These are phyloP conservation scores for Luscinia luscinia DNA, from an alignment of 2,797 vertebrate genomes.

Conservation along the genomic window DNA sequence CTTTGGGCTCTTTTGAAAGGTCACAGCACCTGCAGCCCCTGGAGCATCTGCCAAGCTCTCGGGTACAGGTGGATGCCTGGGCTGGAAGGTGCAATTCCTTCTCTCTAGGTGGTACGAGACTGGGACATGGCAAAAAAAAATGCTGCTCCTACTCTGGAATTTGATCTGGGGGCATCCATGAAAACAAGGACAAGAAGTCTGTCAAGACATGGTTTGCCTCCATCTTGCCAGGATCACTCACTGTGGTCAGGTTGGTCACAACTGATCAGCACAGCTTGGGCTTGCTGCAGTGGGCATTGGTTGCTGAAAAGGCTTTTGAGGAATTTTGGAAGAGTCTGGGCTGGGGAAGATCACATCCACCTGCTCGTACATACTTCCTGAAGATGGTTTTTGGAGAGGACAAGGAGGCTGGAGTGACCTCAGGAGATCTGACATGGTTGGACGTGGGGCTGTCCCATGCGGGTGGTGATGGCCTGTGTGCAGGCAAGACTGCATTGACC, in stretches of 20 bases:
- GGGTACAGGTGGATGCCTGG: not conserved
- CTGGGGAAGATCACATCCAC: not conserved
- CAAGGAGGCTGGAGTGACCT: not conserved
- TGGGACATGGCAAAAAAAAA: not conserved
- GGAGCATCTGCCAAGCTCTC: not conserved
- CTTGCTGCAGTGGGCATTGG: rapidly evolving
- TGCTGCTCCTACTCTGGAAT: not conserved
- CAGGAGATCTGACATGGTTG: rapidly evolving
- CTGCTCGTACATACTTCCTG: rapidly evolving
- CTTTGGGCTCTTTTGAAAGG: not conserved
- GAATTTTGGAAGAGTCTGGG: not conserved
- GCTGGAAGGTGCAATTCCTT: not conserved
- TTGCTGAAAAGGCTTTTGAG: not conserved
- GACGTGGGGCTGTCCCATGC: rapidly evolving
- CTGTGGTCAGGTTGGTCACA: not conserved
- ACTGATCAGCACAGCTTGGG: not conserved
- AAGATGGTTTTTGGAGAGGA: not conserved
- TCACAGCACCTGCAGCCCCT: not conserved
- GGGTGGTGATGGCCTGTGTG: rapidly evolving
- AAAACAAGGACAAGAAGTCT: not conserved
- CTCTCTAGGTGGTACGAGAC: not conserved
- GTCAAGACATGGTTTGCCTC: not conserved
- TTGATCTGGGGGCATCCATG: not conserved
- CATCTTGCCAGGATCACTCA: rapidly evolving
- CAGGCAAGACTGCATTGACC: not conserved